A percentile compares a stretch with the other conserved stretches of the same genome.
phyloP scores from a whole-genome alignment of 2,888 invertebrate genomes.

The Ophioninae sp. region DNA sequence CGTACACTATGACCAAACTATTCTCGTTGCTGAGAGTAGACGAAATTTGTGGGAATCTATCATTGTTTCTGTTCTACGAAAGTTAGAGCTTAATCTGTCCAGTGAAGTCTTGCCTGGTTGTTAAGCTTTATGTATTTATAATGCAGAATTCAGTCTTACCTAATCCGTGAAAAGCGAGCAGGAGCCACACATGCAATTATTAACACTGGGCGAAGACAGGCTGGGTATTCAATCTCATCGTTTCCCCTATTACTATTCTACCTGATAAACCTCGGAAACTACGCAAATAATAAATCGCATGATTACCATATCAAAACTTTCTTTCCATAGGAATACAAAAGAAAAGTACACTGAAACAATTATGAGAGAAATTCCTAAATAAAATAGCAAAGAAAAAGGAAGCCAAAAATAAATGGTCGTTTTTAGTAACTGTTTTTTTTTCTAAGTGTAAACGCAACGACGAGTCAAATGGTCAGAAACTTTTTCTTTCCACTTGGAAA shows the following conservation, averaged over 20 bases:
- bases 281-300: conserved; percentile 44
- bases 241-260: conserved; percentile 30
- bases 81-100: conserved; percentile 31
- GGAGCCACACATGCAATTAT: background rate
- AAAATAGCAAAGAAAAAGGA: background rate
- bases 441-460: conserved; percentile 8
- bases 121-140: conserved; percentile 50
- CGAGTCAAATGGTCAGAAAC: conserved; percentile 5
- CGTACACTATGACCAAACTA: background rate
- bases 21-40: background rate
- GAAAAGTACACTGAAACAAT: too few relatives aligned
- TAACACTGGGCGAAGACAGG: conserved; percentile 4
- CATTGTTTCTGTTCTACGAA: conserved; percentile 3
- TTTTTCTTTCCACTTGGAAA: conserved; percentile 34
- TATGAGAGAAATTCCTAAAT: background rate
- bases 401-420: background rate
- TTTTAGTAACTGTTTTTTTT: background rate
- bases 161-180: conserved; percentile 48
- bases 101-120: conserved; percentile 34
- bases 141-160: conserved; percentile 39
- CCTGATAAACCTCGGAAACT: conserved; percentile 33
- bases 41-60: conserved; percentile 16
- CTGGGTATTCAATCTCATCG: conserved; percentile 51
- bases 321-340: conserved; percentile 1
- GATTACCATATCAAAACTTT: conserved; percentile 34